phyloP scores from a whole-genome alignment of 2,888 invertebrate genomes.

The Drosophila picticornis region DNA sequence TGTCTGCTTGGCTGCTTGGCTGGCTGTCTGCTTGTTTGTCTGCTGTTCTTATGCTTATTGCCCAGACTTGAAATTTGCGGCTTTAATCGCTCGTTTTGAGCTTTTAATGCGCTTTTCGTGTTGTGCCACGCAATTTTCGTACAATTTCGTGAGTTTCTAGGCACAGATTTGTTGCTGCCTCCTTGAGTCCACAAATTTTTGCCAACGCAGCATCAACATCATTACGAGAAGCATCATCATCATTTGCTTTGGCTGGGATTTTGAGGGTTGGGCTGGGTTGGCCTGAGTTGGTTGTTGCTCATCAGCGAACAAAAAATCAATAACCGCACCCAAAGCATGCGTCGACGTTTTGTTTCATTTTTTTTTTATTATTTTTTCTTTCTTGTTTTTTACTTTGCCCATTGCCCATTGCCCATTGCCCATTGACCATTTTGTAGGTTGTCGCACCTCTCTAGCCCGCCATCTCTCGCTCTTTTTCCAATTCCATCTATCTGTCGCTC shows the following conservation, averaged over 20 bases:
- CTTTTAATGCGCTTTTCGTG: constrained; percentile 65
- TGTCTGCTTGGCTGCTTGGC: background rate
- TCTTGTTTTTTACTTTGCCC: constrained; percentile 27
- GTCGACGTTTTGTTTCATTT: constrained; percentile 16
- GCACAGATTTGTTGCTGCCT: constrained; percentile 45
- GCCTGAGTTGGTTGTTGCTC: constrained; percentile 36
- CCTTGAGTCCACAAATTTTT: constrained; percentile 38
- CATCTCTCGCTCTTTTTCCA: background rate
- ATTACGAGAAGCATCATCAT: constrained; percentile 37
- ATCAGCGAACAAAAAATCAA: constrained; percentile 72
- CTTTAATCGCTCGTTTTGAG: constrained; percentile 57
- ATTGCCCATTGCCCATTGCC: constrained; percentile 13
- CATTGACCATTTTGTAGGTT: constrained; percentile 15
- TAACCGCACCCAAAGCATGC: constrained; percentile 72
- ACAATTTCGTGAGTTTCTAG: constrained; percentile 40
- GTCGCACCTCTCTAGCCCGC: constrained; percentile 17
- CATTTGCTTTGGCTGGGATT: constrained; percentile 23
- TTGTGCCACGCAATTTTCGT: constrained; percentile 40
- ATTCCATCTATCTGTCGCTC: background rate
- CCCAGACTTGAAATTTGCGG: constrained; percentile 31
- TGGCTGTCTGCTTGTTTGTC: background rate
- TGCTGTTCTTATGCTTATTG: constrained; percentile 14
- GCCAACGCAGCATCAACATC: constrained; percentile 69
- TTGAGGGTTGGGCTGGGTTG: background rate
- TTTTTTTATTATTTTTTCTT: background rate